phyloP scores from a whole-genome alignment of 2,113 vertebrate genomes.

The Myocastor coypus region DNA sequence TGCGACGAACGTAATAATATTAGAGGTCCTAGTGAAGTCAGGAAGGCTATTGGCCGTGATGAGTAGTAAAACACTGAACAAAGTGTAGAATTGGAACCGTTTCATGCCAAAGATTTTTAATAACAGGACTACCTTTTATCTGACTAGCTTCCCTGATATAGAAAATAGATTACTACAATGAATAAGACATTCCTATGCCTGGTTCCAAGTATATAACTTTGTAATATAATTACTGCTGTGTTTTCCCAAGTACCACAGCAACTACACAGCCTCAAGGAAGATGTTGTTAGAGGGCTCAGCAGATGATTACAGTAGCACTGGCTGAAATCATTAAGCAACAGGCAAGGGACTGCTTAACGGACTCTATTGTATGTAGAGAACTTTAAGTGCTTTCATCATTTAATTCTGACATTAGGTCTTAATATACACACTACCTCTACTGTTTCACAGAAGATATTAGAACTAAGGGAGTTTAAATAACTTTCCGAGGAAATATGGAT shows the following conservation, averaged over 20 bases:
- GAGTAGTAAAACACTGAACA: background rate
- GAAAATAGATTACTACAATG: background rate
- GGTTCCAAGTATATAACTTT: background rate
- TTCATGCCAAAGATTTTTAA: constrained; percentile 30
- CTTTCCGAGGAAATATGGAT: constrained; percentile 48
- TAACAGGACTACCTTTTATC: background rate
- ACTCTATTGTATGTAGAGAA: constrained; percentile 37
- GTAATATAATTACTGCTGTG: constrained; percentile 1
- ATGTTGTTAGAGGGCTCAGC: constrained; percentile 27
- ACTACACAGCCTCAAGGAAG: background rate
- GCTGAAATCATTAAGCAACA: constrained; percentile 48
- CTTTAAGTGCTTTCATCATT: constrained; percentile 61
- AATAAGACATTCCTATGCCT: background rate
- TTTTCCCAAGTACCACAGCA: constrained; percentile 38
- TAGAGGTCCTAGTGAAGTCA: background rate
- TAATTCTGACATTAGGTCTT: constrained; percentile 62
- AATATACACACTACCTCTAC: background rate
- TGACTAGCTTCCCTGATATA: constrained; percentile 3
- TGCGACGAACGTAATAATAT: background rate
- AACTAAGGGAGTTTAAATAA: constrained; percentile 58
- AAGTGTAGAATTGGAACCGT: background rate
- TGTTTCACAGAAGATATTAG: constrained; percentile 52
- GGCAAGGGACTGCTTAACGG: constrained; percentile 24
- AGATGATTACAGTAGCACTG: constrained; percentile 46
- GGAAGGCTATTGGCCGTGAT: background rate